These are phyloP conservation scores for Lasioglossum figueresi DNA, from an alignment of 2,888 invertebrate species.

Conservation along the genomic window DNA sequence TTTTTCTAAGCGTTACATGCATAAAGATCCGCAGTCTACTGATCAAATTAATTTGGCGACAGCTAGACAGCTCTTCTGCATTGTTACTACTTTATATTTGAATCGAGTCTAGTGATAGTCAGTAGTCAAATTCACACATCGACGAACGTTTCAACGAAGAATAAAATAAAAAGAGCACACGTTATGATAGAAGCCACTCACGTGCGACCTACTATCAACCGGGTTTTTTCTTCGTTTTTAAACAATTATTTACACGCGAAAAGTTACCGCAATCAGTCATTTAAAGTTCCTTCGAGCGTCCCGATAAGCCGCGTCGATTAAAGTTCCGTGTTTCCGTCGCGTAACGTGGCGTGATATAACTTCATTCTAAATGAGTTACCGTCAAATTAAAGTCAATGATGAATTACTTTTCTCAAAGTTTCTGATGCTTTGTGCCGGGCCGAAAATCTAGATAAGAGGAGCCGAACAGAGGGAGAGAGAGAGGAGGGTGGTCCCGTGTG, in stretches of 20 bases:
- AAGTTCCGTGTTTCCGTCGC: conserved; percentile 30
- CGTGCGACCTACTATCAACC: neutral
- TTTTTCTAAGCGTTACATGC: too few relatives aligned
- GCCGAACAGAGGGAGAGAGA: neutral
- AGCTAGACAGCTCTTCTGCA: neutral
- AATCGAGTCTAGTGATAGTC: too few relatives aligned
- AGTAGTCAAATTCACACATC: too few relatives aligned
- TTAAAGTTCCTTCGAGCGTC: conserved; percentile 4
- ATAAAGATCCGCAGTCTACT: too few relatives aligned
- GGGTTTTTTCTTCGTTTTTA: neutral
- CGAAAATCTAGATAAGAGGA: neutral
- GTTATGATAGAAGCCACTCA: neutral
- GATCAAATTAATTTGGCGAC: neutral
- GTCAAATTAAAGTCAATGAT: conserved; percentile 33
- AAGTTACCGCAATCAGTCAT: conserved; percentile 8
- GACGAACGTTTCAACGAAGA: too few relatives aligned
- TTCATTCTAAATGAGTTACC: conserved; percentile 29
- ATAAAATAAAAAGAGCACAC: too few relatives aligned
- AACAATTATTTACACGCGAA: conserved; percentile 36
- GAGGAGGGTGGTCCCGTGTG: neutral
- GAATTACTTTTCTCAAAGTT: conserved; percentile 23
- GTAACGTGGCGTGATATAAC: conserved; percentile 33
- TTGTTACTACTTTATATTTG: too few relatives aligned
- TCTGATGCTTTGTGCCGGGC: neutral
- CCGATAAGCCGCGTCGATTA: conserved; percentile 41